Conservation (phyloP, 2,888 invertebrate genomes). For the Meteorus cinctellus region DNA sequence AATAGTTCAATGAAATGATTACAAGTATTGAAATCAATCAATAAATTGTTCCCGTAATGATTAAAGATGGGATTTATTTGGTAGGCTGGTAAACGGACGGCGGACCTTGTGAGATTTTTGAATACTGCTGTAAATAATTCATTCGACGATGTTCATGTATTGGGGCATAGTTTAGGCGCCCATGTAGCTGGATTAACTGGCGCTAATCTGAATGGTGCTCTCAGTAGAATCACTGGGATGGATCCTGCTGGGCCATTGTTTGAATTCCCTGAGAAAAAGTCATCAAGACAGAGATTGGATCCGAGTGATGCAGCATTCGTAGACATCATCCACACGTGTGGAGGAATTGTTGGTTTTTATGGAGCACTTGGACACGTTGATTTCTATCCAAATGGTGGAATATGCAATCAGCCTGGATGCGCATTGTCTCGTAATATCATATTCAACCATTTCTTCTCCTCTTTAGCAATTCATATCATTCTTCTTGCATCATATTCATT, state of each 20-base stretch:
- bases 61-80: neutral
- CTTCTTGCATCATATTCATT: too few species aligned
- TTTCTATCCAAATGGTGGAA: slow-evolving; percentile 85
- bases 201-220: slow-evolving; percentile 55
- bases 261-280: slow-evolving; percentile 71
- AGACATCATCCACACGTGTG: slow-evolving; percentile 84
- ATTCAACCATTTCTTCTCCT: neutral
- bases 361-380: slow-evolving; percentile 81
- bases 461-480: slow-evolving; percentile 7
- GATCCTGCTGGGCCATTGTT: slow-evolving; percentile 83
- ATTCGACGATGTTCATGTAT: slow-evolving; percentile 62
- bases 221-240: slow-evolving; percentile 74
- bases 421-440: slow-evolving; percentile 68
- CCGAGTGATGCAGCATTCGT: slow-evolving; percentile 81
- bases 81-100: slow-evolving; percentile 65
- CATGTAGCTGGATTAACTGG: slow-evolving; percentile 69
- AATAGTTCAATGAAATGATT: neutral
- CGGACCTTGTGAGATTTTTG: slow-evolving; percentile 65
- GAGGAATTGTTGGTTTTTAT: slow-evolving; percentile 79
- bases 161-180: slow-evolving; percentile 72
- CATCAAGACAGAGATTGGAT: slow-evolving; percentile 75
- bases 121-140: slow-evolving; percentile 56
- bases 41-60: neutral
- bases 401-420: slow-evolving; percentile 82
- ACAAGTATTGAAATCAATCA: neutral